Evolutionary conservation across 2,797 vertebrate genomes (phyloP).

Genomic region (Falco berigora): DNA sequence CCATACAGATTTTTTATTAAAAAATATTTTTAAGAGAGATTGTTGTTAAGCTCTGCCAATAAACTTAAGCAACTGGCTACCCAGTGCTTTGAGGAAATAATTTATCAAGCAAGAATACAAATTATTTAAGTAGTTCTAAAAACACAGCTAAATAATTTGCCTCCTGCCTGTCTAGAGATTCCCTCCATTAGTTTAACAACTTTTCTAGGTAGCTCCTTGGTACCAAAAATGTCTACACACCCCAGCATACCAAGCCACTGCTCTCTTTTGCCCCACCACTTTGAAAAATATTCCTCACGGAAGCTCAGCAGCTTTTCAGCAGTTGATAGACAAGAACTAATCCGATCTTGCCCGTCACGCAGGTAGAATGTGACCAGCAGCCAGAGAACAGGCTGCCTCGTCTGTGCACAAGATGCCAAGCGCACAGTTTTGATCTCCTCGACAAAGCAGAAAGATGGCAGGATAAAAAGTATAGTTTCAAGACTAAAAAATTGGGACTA

Average conservation of each 20-base stretch:
- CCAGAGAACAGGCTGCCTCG: background rate
- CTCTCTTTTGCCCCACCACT: background rate
- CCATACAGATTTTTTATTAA: background rate
- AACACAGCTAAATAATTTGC: background rate
- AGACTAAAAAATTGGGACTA: background rate
- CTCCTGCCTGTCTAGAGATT: background rate
- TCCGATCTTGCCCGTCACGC: background rate
- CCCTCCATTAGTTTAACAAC: background rate
- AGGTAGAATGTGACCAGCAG: background rate
- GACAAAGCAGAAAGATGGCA: background rate
- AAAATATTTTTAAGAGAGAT: background rate
- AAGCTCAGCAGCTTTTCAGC: background rate
- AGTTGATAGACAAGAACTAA: background rate
- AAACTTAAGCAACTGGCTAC: background rate
- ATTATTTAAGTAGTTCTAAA: background rate
- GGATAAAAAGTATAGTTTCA: background rate
- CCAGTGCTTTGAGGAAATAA: background rate
- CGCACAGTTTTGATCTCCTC: background rate
- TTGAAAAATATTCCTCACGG: background rate
- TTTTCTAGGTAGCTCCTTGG: background rate
- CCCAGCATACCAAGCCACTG: background rate
- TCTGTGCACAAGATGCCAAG: background rate
- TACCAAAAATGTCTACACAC: background rate
- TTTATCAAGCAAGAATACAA: background rate
- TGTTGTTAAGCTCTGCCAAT: background rate